Evolutionary conservation across 2,113 vertebrate genomes (phyloP), one percentile per base, ranked within the genome.

Genomic region (Sardina pilchardus): DNA sequence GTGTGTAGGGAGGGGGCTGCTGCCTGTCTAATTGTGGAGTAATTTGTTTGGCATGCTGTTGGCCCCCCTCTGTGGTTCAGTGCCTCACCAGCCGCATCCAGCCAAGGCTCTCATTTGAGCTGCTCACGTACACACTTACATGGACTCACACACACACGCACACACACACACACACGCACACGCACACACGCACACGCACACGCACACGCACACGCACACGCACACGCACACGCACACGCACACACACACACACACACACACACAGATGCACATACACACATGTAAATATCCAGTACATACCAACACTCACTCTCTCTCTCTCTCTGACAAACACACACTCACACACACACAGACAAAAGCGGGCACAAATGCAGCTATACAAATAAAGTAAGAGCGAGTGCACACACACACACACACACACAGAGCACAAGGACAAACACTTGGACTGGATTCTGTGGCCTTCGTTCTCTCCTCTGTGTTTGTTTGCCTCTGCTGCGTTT

Each of bases 41-140:
- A 86, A 87, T 89, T 84, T 89, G 88, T 87, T 86, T 87, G 86
- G 81, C 88, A 87, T 84, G 82, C 71, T 63, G 26, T 1, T 53
- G 63, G n/a, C 12, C 63, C 56, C 50, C 83, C 83, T 90, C 84
- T 88, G 87, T 80, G 87, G 86, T 83, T 47, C 19, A 21, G 47
- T 43, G 87, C 82, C 50, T 86, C 85, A 82, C 83, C 87, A 85
- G 81, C 43, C 81, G 78, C 81, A n/a, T 39, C 83, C 30, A 81
- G 48, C 88, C 48, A 26, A 50, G 83, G 59, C 85, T 81, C 50
- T 82, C 75, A 86, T 86, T 88, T 59, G 83, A 83, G 83, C 85
- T 82, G 56, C 71, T 47, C 53, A n/a, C n/a, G n/a, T n/a, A n/a
- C n/a, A n/a, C 81, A 59, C 50, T 30, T 63, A 81, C 86, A 81